These are phyloP conservation scores for Nicator chloris DNA, from an alignment of 2,113 vertebrate species.

Conservation along the genomic window DNA sequence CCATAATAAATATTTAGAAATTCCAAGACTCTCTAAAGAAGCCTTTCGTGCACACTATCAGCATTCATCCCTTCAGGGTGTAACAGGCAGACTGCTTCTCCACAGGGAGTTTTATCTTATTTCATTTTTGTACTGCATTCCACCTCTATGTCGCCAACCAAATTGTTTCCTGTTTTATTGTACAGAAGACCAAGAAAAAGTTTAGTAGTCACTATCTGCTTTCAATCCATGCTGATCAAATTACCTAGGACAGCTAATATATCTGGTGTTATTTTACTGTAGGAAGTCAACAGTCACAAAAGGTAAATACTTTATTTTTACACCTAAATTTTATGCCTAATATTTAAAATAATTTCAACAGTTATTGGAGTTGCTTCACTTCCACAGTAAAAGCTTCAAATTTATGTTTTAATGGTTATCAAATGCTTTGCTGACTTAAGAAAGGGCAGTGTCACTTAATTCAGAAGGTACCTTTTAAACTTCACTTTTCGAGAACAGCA, in stretches of 20 bases:
- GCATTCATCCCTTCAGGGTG: slow-evolving; percentile 68
- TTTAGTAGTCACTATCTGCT: slow-evolving; percentile 55
- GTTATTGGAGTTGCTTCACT: background rate
- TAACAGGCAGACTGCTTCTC: slow-evolving; percentile 54
- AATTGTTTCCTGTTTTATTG: slow-evolving; percentile 72
- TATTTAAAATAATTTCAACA: background rate
- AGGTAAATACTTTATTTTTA: background rate
- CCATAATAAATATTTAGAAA: slow-evolving; percentile 77
- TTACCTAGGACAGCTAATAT: slow-evolving; percentile 29
- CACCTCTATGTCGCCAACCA: slow-evolving; percentile 66
- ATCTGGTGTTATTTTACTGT: background rate
- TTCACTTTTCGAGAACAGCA: background rate
- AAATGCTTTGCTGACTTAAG: background rate
- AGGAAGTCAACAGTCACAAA: background rate
- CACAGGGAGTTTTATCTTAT: slow-evolving; percentile 69
- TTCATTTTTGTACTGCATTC: slow-evolving; percentile 68
- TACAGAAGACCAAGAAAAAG: slow-evolving; percentile 58
- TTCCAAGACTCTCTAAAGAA: slow-evolving; percentile 65
- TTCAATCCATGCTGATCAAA: slow-evolving; percentile 55
- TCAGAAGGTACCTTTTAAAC: background rate
- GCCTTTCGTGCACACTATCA: slow-evolving; percentile 64
- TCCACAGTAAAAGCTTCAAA: background rate
- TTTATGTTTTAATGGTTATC: background rate
- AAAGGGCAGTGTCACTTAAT: background rate
- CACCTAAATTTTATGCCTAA: background rate